phyloP scores from a whole-genome alignment of 2,797 vertebrate species.

The Sylvilagus floridanus region DNA sequence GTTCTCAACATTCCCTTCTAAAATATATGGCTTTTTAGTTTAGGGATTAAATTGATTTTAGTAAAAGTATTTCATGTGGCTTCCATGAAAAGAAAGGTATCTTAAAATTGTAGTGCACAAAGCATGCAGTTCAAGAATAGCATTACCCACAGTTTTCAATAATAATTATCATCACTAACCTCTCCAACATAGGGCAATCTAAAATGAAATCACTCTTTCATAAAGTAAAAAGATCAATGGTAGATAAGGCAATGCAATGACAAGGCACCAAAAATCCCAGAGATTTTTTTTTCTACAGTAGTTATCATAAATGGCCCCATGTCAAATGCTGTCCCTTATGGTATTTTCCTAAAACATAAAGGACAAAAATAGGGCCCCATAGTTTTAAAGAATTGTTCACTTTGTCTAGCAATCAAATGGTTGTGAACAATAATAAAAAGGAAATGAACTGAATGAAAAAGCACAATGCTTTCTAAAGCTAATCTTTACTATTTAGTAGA shows the following conservation, averaged over 20 bases:
- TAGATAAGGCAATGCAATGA: neutral
- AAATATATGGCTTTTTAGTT: neutral
- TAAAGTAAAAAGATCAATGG: neutral
- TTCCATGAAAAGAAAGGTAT: neutral
- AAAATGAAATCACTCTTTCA: neutral
- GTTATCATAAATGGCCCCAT: neutral
- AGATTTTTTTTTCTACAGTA: neutral
- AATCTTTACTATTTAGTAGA: conserved; percentile 10
- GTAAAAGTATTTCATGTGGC: neutral
- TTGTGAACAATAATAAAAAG: neutral
- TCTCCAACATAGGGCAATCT: neutral
- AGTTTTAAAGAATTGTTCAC: neutral
- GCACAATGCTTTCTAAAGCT: neutral
- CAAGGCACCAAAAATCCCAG: neutral
- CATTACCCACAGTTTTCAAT: neutral
- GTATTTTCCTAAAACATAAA: neutral
- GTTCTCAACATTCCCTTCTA: neutral
- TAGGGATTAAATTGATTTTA: neutral
- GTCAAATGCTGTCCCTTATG: neutral
- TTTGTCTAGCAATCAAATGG: neutral
- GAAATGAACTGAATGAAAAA: neutral
- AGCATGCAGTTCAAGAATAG: neutral
- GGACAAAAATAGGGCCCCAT: neutral
- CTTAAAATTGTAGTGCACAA: neutral
- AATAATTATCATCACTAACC: neutral